A percentile compares a stretch with the other conserved stretches of the same genome.
Evolutionary conservation across 2,797 vertebrate species (phyloP).

Genomic region (Fratercula arctica): DNA sequence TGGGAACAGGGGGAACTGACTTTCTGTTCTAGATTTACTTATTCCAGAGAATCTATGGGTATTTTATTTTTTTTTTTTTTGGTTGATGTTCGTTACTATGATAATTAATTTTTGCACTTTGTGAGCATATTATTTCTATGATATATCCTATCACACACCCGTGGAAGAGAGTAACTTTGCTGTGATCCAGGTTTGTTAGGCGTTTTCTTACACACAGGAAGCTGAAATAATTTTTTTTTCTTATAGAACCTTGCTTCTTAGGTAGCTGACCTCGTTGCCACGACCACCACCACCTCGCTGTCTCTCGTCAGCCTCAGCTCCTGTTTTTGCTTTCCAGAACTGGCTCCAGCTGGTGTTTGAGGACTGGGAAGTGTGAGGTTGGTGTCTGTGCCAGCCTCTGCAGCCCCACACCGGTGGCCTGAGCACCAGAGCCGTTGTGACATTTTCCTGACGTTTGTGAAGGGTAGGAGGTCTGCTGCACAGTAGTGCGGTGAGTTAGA

Average conservation of each 20-base stretch:
- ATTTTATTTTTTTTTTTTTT: not conserved
- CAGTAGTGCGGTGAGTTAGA: not conserved
- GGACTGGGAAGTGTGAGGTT: fast-evolving
- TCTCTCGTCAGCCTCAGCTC: not conserved
- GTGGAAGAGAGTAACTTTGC: not conserved
- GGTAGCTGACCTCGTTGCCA: not conserved
- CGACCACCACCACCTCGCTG: not conserved
- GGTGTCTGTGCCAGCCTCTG: not conserved
- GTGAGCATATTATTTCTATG: not conserved
- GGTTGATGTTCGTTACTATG: not conserved
- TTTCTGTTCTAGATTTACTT: not conserved
- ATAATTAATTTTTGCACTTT: not conserved
- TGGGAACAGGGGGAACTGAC: not conserved
- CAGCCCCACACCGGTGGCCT: not conserved
- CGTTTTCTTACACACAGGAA: not conserved
- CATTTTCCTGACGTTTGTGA: not conserved
- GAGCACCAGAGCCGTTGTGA: not conserved
- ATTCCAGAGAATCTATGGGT: not conserved
- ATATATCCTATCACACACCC: not conserved
- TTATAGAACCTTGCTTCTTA: not conserved
- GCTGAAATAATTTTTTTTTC: not conserved
- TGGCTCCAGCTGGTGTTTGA: not conserved
- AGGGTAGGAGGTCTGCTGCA: not conserved
- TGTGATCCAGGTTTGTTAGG: not conserved
- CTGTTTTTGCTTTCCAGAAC: not conserved